Conservation (phyloP, 2,888 invertebrate genomes). For the Cheilosia vulpina region DNA sequence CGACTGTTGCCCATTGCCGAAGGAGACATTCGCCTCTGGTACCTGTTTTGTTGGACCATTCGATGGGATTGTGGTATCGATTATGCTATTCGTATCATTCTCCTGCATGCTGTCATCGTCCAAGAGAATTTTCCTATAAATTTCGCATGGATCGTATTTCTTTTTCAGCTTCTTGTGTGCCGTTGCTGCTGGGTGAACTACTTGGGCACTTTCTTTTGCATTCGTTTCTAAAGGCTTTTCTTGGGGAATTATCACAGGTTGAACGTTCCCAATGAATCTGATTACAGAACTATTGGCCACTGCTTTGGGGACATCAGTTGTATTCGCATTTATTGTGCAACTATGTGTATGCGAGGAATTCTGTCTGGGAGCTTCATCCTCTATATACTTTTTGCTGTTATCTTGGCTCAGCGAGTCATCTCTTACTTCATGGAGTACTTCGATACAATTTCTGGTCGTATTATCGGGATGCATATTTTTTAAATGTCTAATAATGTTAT, state of each 20-base stretch:
- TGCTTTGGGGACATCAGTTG: constrained; percentile 60
- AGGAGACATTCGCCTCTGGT: constrained; percentile 55
- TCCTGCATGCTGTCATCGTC: constrained; percentile 75
- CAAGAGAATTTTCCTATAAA: constrained; percentile 79
- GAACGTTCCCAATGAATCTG: constrained; percentile 81
- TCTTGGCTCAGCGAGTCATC: neutral
- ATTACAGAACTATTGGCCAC: constrained; percentile 80
- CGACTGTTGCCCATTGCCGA: constrained; percentile 68
- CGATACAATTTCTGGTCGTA: constrained; percentile 75
- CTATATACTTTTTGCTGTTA: neutral
- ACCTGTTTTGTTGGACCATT: constrained; percentile 49
- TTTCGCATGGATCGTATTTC: constrained; percentile 79
- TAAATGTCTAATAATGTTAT: constrained; percentile 90
- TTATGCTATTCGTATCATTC: constrained; percentile 68
- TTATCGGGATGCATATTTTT: constrained; percentile 89
- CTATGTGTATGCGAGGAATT: constrained; percentile 17
- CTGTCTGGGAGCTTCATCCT: constrained; percentile 45
- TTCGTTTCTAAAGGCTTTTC: constrained; percentile 74
- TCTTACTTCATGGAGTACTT: constrained; percentile 62
- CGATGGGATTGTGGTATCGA: constrained; percentile 63
- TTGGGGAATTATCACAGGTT: constrained; percentile 78
- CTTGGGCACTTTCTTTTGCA: constrained; percentile 53
- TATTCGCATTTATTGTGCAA: neutral
- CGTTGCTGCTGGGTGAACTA: constrained; percentile 27
- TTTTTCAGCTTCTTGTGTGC: constrained; percentile 75